phyloP scores from a whole-genome alignment of 2,888 invertebrate species.

The Balanococcus diminutus region DNA sequence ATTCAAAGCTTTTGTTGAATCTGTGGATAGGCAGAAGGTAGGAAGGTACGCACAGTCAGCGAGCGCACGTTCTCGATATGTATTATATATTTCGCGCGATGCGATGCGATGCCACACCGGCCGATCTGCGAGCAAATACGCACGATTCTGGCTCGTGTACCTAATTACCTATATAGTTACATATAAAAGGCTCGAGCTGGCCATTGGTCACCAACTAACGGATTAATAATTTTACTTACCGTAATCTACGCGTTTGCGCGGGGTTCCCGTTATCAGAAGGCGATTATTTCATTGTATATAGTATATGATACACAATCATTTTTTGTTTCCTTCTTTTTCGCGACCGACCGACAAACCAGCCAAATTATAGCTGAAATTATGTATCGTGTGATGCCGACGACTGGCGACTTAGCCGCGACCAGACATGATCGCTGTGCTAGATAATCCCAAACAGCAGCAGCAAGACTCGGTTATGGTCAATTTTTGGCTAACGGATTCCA shows the following conservation, averaged over 20 bases:
- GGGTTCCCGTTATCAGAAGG: background rate
- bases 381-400: background rate
- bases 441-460: background rate
- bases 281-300: constrained; percentile 6
- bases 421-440: too few species aligned
- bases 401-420: too few species aligned
- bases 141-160: constrained; percentile 38
- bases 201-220: constrained; percentile 33
- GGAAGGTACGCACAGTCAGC: background rate
- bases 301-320: background rate
- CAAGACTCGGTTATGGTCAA: background rate
- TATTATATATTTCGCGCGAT: background rate
- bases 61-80: constrained; percentile 1
- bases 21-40: background rate
- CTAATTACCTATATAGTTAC: constrained; percentile 24
- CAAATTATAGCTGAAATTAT: background rate
- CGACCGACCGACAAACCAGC: background rate
- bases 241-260: background rate
- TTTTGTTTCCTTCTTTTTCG: background rate
- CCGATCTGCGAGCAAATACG: constrained; percentile 8
- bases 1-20: constrained; percentile 3
- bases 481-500: background rate
- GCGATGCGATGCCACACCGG: background rate
- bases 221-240: constrained; percentile 43
- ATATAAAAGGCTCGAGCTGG: background rate